A percentile compares a stretch with the other conserved stretches of the same genome.
These are phyloP conservation scores for Acinonyx jubatus DNA, from an alignment of 2,113 vertebrate species.

Conservation along the genomic window DNA sequence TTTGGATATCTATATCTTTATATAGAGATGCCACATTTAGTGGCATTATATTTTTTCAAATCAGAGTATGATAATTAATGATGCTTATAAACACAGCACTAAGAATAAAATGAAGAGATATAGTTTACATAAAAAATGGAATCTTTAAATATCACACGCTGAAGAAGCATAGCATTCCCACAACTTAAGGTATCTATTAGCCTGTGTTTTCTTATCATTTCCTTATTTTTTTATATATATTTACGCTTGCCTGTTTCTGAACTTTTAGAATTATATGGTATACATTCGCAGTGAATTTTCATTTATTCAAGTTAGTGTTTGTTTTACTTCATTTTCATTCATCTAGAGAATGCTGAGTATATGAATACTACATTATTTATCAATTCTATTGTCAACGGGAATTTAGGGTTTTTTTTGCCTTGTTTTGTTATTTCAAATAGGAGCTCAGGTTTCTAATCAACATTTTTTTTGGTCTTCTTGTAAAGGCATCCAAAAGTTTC, in stretches of 20 bases:
- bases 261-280: background rate
- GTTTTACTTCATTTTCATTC: background rate
- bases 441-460: background rate
- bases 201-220: background rate
- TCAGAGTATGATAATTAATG: background rate
- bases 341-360: background rate
- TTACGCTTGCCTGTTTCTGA: background rate
- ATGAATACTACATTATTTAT: background rate
- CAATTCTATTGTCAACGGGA: background rate
- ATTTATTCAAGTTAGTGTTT: background rate
- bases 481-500: background rate
- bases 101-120: background rate
- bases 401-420: background rate
- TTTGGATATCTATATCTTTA: background rate
- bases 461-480: background rate
- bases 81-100: background rate
- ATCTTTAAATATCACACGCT: background rate
- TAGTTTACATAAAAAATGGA: background rate
- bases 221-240: background rate
- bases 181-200: background rate
- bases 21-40: background rate
- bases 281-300: background rate
- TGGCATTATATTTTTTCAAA: background rate
- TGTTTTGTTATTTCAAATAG: background rate
- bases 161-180: background rate